Evolutionary conservation across 2,113 vertebrate genomes (phyloP).

Genomic region (Columba livia): DNA sequence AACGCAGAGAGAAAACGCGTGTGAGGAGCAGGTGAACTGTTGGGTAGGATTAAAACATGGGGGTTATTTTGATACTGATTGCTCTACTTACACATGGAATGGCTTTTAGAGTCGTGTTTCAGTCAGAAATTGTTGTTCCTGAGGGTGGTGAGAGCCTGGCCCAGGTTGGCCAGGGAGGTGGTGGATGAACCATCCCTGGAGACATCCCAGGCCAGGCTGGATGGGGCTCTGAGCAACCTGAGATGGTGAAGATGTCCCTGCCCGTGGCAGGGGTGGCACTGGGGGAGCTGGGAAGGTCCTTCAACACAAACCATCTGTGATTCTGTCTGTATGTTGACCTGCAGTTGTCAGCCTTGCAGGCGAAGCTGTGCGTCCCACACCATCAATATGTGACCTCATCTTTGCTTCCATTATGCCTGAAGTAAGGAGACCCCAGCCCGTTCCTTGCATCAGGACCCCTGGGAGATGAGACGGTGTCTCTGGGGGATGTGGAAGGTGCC

Average conservation of each 20-base stretch:
- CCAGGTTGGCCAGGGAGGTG: too few relatives aligned
- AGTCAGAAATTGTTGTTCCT: not conserved
- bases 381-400: accelerated
- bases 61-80: not conserved
- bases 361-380: not conserved
- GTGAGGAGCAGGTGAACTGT: not conserved
- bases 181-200: too few relatives aligned
- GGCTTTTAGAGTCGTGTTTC: not conserved
- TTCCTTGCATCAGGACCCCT: accelerated
- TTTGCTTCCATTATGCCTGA: not conserved
- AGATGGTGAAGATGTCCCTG: too few relatives aligned
- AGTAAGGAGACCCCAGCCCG: not conserved
- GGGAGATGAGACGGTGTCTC: not conserved
- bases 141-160: too few relatives aligned
- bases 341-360: not conserved
- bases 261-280: too few relatives aligned
- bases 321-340: not conserved
- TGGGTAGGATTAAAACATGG: not conserved
- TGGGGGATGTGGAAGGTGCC: not conserved
- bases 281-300: too few relatives aligned
- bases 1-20: accelerated
- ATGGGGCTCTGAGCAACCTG: too few relatives aligned
- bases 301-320: too few relatives aligned
- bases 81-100: not conserved
- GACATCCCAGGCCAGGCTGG: too few relatives aligned